These are phyloP conservation scores for Whitmania pigra DNA, from an alignment of 1,140 invertebrate genomes.

Conservation along the genomic window DNA sequence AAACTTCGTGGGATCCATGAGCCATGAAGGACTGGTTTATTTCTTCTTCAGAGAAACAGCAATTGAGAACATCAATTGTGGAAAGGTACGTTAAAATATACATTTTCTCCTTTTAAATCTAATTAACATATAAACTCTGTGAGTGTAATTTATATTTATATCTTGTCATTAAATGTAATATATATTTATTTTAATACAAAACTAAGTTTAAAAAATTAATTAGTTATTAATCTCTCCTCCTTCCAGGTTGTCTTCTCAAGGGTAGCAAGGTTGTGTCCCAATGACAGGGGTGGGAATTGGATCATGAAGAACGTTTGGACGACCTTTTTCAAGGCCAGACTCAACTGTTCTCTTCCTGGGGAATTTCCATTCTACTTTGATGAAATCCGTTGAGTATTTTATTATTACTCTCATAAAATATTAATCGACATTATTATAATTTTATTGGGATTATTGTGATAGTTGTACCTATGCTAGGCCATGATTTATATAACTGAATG, in stretches of 20 bases:
- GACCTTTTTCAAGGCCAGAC: conserved; percentile 79
- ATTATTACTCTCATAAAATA: too few species aligned
- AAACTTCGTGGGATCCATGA: conserved; percentile 89
- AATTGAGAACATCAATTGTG: conserved; percentile 89
- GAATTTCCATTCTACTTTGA: conserved; percentile 83
- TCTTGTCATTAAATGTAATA: too few species aligned
- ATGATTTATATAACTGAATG: too few species aligned
- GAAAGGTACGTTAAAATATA: too few species aligned
- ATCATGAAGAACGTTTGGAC: conserved; percentile 83
- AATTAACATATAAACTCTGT: too few species aligned
- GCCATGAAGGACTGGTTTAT: conserved; percentile 79
- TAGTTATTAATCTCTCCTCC: background rate
- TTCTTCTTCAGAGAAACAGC: conserved; percentile 95
- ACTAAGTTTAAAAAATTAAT: too few species aligned
- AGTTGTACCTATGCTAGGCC: too few species aligned
- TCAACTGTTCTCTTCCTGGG: conserved; percentile 87
- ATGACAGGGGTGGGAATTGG: conserved; percentile 83
- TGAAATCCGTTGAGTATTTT: conserved; percentile 61
- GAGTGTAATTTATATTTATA: too few species aligned
- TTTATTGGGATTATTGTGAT: too few species aligned
- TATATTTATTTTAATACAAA: background rate
- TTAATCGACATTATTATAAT: too few species aligned
- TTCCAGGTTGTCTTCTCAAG: conserved; percentile 67
- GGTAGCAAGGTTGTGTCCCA: conserved; percentile 83
- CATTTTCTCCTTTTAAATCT: too few species aligned